Base-by-base conservation (phyloP, 30 jellyfish, hydroid and myxozoan species). In the Calvadosia cruxmelitensis region DNA sequence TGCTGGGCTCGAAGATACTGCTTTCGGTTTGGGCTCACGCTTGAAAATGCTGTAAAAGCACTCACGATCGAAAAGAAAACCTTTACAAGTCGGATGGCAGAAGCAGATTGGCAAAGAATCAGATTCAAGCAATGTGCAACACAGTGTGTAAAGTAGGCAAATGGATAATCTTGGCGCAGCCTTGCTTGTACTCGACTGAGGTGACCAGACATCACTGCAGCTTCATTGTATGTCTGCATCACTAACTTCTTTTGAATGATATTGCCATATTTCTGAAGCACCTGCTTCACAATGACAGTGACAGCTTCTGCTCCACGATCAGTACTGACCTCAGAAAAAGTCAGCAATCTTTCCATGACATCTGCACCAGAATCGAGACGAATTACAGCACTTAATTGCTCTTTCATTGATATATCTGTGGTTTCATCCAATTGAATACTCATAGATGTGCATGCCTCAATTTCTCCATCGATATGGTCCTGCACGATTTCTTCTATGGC, bases 91-190 rank as follows among this genome's bases (percentile, higher is more conserved):
- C 78, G 34, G 3, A 76, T 66, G 25, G 79, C 31, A 26, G 80
- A 65, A 3, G 79, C 74, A 65, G 80, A 76, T 61, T 76, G 80
- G 35, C 87, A 76, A 49, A 67, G 34, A 27, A 76, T 80, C 1
- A 76, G 73, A 27, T 51, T 76, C 50, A 76, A 29, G 2, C 75
- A 29, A 34, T 77, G 82, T n/a, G 80, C 89, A 42, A 80, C 89
- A 77, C 83, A 73, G 31, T 52, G 87, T 35, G 67, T 50, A 51
- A 66, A 66, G 25, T 32, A 64, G 13, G 78, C 78, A 63, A 23
- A 64, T 24, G 84, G 79, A 65, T 74, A 74, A 13, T 74, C 70
- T 25, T 74, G 51, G 26, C 84, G 79, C 61, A 74, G 70, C 24
- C 63, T 69, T 5, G 52, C 34, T 64, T 74, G 84, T 0, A 62